Conservation (phyloP, 2,113 vertebrate genomes). For the Cercopithecus mona region DNA sequence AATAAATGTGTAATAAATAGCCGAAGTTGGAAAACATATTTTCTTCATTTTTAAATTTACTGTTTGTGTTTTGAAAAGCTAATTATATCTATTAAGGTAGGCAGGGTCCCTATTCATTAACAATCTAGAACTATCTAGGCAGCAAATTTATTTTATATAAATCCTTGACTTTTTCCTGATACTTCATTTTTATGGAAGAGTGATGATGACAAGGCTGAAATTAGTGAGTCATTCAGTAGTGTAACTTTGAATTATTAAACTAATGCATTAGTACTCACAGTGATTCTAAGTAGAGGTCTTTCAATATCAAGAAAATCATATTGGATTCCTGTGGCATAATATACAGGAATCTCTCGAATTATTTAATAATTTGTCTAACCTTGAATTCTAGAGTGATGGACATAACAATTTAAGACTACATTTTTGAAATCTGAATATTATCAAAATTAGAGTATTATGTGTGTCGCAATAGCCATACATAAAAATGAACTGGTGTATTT, state of each 20-base stretch:
- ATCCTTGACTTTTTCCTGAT: neutral
- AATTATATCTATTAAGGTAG: neutral
- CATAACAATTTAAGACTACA: neutral
- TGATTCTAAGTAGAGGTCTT: constrained; percentile 48
- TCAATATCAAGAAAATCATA: constrained; percentile 60
- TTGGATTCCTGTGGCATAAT: constrained; percentile 32
- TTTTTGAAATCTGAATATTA: constrained; percentile 23
- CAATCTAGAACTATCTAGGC: neutral
- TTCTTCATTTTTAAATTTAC: neutral
- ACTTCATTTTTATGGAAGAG: neutral
- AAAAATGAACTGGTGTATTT: constrained; percentile 32
- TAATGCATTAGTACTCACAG: constrained; percentile 43
- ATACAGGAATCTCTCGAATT: constrained; percentile 53
- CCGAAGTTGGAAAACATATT: neutral
- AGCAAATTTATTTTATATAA: constrained; percentile 29
- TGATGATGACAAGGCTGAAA: constrained; percentile 53
- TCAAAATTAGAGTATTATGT: neutral
- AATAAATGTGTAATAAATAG: neutral
- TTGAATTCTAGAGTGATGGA: constrained; percentile 62
- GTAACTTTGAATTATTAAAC: constrained; percentile 71
- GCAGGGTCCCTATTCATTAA: neutral
- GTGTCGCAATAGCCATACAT: neutral
- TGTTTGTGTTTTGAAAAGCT: neutral
- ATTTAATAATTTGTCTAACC: constrained; percentile 63
- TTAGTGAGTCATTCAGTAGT: constrained; percentile 68